A percentile compares a stretch with the other conserved stretches of the same genome.
These are phyloP conservation scores for Bombyx mandarina DNA, from an alignment of 1,140 invertebrate genomes.

Conservation along the genomic window DNA sequence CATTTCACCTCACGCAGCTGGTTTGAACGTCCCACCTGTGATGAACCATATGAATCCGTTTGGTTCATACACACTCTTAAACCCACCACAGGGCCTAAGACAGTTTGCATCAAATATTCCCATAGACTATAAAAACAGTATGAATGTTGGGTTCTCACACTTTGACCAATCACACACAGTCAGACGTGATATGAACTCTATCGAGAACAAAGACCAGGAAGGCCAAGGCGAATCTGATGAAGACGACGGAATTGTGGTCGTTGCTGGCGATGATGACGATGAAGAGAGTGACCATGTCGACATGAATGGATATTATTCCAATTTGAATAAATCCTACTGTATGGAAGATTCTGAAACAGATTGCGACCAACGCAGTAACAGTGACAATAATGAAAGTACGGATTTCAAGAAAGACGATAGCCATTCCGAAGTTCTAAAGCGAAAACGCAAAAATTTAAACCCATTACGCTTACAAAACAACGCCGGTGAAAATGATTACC, in stretches of 20 bases:
- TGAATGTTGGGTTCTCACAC: slow-evolving; percentile 66
- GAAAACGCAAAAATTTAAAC: slow-evolving; percentile 93
- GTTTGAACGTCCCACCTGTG: slow-evolving; percentile 67
- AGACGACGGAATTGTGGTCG: slow-evolving; percentile 76
- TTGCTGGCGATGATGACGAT: slow-evolving; percentile 76
- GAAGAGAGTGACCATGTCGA: slow-evolving; percentile 75
- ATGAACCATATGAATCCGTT: slow-evolving; percentile 80
- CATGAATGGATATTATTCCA: slow-evolving; percentile 64
- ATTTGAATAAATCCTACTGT: slow-evolving; percentile 50
- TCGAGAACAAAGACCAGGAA: slow-evolving; percentile 29
- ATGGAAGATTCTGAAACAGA: slow-evolving; percentile 75
- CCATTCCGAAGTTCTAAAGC: slow-evolving; percentile 69
- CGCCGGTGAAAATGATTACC: slow-evolving; percentile 16
- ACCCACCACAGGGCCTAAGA: slow-evolving; percentile 80
- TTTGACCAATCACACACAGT: slow-evolving; percentile 58
- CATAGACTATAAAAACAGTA: slow-evolving; percentile 78
- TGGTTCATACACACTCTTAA: slow-evolving; percentile 81
- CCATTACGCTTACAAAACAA: slow-evolving; percentile 80
- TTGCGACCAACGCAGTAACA: slow-evolving; percentile 78
- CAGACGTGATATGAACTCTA: no score
- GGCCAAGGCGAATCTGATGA: slow-evolving; percentile 65
- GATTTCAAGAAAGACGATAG: slow-evolving; percentile 52
- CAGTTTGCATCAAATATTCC: slow-evolving; percentile 64
- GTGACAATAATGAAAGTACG: slow-evolving; percentile 81
- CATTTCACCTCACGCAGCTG: slow-evolving; percentile 79